These are phyloP conservation scores for Stichodactyla mertensii DNA, from an alignment of 64 coral and sea anemone genomes.

Conservation along the genomic window DNA sequence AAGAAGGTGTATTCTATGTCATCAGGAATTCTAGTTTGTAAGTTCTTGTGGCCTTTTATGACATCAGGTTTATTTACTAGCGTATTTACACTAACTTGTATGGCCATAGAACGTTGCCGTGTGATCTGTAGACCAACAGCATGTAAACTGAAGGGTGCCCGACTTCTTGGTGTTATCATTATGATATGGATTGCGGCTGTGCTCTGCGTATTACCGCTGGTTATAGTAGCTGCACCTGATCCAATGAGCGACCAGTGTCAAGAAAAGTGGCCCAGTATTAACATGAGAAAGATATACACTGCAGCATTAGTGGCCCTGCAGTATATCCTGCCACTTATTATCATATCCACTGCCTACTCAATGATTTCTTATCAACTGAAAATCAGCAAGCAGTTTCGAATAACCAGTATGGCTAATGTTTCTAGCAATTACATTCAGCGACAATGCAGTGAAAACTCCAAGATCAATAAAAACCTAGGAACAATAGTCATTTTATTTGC, in stretches of 20 bases:
- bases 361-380: slow-evolving; percentile 16
- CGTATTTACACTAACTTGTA: slow-evolving; percentile 74
- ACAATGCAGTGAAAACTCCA: slow-evolving; percentile 41
- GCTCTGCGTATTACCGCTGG: slow-evolving; percentile 47
- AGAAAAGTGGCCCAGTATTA: slow-evolving; percentile 55
- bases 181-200: slow-evolving; percentile 50
- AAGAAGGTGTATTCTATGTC: slow-evolving; percentile 45
- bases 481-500: slow-evolving; percentile 70
- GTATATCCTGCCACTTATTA: slow-evolving; percentile 45
- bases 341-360: slow-evolving; percentile 69
- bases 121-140: slow-evolving; percentile 48
- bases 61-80: slow-evolving; percentile 65
- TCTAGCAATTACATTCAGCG: not conserved
- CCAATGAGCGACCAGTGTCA: slow-evolving; percentile 15
- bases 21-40: slow-evolving; percentile 46
- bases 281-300: slow-evolving; percentile 52
- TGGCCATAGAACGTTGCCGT: slow-evolving; percentile 63
- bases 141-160: slow-evolving; percentile 19
- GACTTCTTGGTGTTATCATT: slow-evolving; percentile 18
- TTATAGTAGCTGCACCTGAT: slow-evolving; percentile 51
- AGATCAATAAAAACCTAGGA: slow-evolving; percentile 70
- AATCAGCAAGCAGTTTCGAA: not conserved
- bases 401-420: not conserved
- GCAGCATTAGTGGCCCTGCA: slow-evolving; percentile 39
- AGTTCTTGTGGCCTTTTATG: slow-evolving; percentile 78